Base-by-base conservation (phyloP, 2,797 vertebrate genomes). In the Hozukius guyotensis region DNA sequence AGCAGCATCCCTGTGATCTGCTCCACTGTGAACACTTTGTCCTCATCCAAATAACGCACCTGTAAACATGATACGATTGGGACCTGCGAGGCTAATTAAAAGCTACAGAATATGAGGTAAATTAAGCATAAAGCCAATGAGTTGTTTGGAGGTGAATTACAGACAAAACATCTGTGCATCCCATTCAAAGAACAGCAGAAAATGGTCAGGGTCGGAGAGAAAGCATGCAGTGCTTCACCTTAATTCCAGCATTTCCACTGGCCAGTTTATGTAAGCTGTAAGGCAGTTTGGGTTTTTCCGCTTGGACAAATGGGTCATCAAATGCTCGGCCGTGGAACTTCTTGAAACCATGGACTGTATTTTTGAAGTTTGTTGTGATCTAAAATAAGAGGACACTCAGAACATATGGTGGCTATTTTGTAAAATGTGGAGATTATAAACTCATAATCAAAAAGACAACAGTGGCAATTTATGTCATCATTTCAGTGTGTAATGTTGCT, bases 1-100 rank as follows among this genome's bases (percentile, higher is more conserved):
- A 99, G 95, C 82, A 99, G 95, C 98, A 99, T 99, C 72, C 97
- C 98, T 18, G 97, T 96, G 88, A 99, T 95, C 92, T 99, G 98
- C 76, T 99, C 98, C 11, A 96, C 96, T 46, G 97, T 99, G 89
- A 99, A 99, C 88, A 95, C 96, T 89, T 97, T 97, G 87, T 99
- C 98, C 86, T 99, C 98, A 7, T 99, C 97, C 97, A 99, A 95
- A 77, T 99, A 99, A 70, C 96, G 97, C 79, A 98, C 97, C 98
- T 99, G 93, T 13, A 36, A 46, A 83, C 12, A 67, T 2, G 9
- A 60, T 3, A 68, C 14, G 7, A 29, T 81, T 13, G 82, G 22
- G 24, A 63, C 9, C 1, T 13, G 2, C 2, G 2, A 20, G 57
- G 22, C 18, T 52, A 42, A 61, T 63, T n/a, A 29, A 52, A 78